Evolutionary conservation across 2,888 invertebrate genomes (phyloP).

Genomic region (Cheiracanthium punctorium): DNA sequence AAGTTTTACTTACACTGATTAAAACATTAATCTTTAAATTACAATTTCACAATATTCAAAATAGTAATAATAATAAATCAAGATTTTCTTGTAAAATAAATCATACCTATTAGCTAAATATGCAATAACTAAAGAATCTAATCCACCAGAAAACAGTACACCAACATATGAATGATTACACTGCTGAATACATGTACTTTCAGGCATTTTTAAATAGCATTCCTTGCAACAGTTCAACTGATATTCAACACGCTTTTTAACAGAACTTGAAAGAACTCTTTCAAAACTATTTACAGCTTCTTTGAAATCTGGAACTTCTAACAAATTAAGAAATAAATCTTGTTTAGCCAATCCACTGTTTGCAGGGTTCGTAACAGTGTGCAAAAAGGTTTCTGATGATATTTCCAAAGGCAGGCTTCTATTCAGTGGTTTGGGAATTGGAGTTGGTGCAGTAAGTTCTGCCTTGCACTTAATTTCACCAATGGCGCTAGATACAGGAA

Average conservation of each 20-base stretch:
- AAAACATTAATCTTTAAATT: too few relatives aligned
- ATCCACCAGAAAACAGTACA: slow-evolving; percentile 95
- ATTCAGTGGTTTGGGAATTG: slow-evolving; percentile 18
- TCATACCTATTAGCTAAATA: slow-evolving; percentile 83
- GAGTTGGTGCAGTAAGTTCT: background rate
- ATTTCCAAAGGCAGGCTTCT: slow-evolving; percentile 5
- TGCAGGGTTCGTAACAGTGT: background rate
- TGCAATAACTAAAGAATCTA: slow-evolving; percentile 95
- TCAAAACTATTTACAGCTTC: slow-evolving; percentile 73
- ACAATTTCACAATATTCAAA: too few relatives aligned
- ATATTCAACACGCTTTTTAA: slow-evolving; percentile 73
- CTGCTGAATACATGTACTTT: background rate
- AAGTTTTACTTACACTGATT: too few relatives aligned
- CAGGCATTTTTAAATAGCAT: slow-evolving; percentile 64
- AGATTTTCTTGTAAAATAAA: background rate
- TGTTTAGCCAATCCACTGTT: background rate
- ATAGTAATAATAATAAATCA: too few relatives aligned
- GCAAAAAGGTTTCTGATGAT: background rate
- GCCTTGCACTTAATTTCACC: background rate
- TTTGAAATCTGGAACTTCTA: slow-evolving; percentile 6
- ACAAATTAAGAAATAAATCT: slow-evolving; percentile 4
- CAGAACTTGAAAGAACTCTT: slow-evolving; percentile 74
- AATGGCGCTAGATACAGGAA: background rate
- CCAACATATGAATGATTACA: slow-evolving; percentile 78
- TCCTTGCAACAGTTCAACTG: slow-evolving; percentile 74